Base-by-base conservation (phyloP, 2,797 vertebrate species). In the Chloroceryle amazona region DNA sequence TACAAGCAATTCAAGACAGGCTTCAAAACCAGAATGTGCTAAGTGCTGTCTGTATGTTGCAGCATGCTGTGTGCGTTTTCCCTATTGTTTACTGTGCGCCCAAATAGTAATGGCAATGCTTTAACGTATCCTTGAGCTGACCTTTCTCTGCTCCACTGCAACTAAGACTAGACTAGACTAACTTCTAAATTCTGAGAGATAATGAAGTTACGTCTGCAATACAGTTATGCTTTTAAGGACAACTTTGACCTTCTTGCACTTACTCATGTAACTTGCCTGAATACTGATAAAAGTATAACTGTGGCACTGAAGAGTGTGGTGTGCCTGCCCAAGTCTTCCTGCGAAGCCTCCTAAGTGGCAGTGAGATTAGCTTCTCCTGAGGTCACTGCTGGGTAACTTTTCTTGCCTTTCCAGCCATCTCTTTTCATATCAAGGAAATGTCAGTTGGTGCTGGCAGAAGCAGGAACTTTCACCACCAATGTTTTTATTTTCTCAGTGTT, bases 401-500 rank as follows among this genome's bases (percentile, higher is more conserved):
- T 57, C 33, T 55, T 3, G 1, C 41, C 58, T 57, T 85, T 46
- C 46, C 66, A 85, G 31, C 54, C 29, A 11, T 28, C 31, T 49
- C 67, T 2, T 31, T 55, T 71, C 41, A 37, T 35, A 17, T 13
- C 20, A 12, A 79, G 33, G 25, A 58, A 84, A 85, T 42, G 6
- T 13, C 70, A 39, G 29, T 19, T 54, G 29, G 21, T 49, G 35
- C 51, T 89, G 74, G 61, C 28, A 88, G n/a, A 80, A 89, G n/a
- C 6, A 22, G 51, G 37, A 70, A 33, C 63, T 80, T 89, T 86
- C 72, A 67, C 58, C 42, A 80, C 42, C 37, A 15, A 28, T 73
- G 7, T 89, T 95, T 78, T 95, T 78, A 21, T 85, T 91, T 95
- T 92, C 51, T 44, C 46, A 19, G 17, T 19, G 23, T 84, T 86